Evolutionary conservation across 2,888 invertebrate genomes (phyloP), one percentile per base, ranked within the genome.

Genomic region (Strigamia transsilvanica): DNA sequence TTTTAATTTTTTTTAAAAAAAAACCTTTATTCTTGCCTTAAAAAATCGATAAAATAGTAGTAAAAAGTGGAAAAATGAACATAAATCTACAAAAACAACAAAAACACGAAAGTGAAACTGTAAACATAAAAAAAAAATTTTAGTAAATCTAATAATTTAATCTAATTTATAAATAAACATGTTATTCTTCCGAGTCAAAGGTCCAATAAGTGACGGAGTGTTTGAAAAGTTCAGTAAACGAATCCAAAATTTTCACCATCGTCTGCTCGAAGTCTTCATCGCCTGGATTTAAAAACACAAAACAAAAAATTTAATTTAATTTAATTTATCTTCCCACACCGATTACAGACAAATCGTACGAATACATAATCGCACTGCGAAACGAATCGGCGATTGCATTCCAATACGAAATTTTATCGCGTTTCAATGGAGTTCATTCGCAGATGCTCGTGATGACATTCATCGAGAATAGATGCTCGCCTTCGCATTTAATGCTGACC

Each of bases 111-210:
- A 73, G 7, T 73, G 12, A 73, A 32, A 27, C 23, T 12, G 9
- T 73, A 15, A 27, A 73, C 12, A 15, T 27, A n/a, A 73, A 73
- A 73, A 27, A 12, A 73, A 3, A 73, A 51, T 4, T n/a, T 4
- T 1, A 18, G 15, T 51, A 38, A 38, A 38, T 38, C 38, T 38
- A 38, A 38, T 10, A 27, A 27, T 27, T 27, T 27, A 27, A 27
- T 27, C 3, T 27, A 27, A 38, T 38, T 38, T 38, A 38, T 9
- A 38, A 38, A 38, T 38, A 38, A 6, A 38, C 0, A 38, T 38
- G 38, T 73, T 73, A 73, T 73, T 73, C 73, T 32, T 73, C 73
- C 12, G 15, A 7, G 12, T 32, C 73, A 32, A 73, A 73, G 23
- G 27, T 73, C 73, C 73, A 73, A 27, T 32, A 73, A 15, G 7